Evolutionary conservation across 2,888 invertebrate genomes (phyloP).

Genomic region (Parochlus steinenii): DNA sequence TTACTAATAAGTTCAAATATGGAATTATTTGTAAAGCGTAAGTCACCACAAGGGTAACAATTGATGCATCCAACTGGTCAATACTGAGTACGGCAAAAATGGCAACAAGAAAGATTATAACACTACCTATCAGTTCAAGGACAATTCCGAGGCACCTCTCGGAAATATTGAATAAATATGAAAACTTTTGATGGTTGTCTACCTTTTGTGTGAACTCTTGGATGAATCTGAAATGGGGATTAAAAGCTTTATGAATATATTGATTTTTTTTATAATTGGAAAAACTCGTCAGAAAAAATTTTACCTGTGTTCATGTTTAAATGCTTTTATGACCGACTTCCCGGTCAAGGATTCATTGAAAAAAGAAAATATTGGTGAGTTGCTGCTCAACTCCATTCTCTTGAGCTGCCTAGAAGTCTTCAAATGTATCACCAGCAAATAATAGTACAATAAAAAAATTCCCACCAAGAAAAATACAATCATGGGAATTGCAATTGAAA

Average conservation of each 20-base stretch:
- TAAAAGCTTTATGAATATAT: too few relatives aligned
- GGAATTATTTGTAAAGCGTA: conserved; percentile 34
- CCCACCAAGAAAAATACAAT: conserved; percentile 23
- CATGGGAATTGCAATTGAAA: conserved; percentile 20
- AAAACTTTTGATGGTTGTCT: conserved; percentile 33
- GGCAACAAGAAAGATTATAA: conserved; percentile 37
- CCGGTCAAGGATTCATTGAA: conserved; percentile 33
- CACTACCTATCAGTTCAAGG: conserved; percentile 35
- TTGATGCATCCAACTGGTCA: conserved; percentile 22
- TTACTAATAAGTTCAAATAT: conserved; percentile 38
- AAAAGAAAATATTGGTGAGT: conserved; percentile 38
- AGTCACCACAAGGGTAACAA: conserved; percentile 37
- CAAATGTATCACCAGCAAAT: conserved; percentile 32
- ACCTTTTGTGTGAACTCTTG: conserved; percentile 33
- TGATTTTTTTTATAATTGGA: too few relatives aligned
- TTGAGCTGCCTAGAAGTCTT: conserved; percentile 36
- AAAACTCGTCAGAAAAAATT: too few relatives aligned
- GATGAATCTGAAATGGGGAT: conserved; percentile 31
- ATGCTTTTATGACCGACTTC: conserved; percentile 32
- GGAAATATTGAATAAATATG: conserved; percentile 32
- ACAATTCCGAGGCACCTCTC: conserved; percentile 27
- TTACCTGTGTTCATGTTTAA: too few relatives aligned
- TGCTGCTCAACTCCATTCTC: conserved; percentile 33
- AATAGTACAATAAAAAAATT: conserved; percentile 21
- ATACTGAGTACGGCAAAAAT: conserved; percentile 35